phyloP scores from a whole-genome alignment of 2,113 vertebrate genomes.

The Psophia crepitans region DNA sequence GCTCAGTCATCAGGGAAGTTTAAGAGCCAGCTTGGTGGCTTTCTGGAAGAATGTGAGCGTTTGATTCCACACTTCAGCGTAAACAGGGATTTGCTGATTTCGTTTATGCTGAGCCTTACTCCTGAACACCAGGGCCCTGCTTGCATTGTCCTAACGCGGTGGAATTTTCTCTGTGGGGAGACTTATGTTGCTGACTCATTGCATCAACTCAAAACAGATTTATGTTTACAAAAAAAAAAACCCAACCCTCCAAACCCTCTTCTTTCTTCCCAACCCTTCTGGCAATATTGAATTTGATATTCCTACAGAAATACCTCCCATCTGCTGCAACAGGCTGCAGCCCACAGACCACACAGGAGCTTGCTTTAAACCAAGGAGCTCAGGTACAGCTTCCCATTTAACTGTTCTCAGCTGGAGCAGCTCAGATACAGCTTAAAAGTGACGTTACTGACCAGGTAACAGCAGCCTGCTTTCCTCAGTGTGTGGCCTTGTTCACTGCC shows the following conservation, averaged over 20 bases:
- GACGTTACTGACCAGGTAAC: not conserved
- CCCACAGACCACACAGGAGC: not conserved
- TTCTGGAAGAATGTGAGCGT: not conserved
- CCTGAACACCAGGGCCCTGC: not conserved
- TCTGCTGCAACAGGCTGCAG: not conserved
- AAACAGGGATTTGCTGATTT: slow-evolving; percentile 45
- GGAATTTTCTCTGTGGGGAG: slow-evolving; percentile 58
- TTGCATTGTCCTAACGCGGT: not conserved
- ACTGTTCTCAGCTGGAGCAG: not conserved
- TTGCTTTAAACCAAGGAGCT: not conserved
- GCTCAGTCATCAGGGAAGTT: not conserved
- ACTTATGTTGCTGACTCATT: slow-evolving; percentile 57
- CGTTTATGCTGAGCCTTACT: slow-evolving; percentile 45
- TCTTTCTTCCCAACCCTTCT: not conserved
- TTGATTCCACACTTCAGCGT: slow-evolving; percentile 4
- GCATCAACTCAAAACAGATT: slow-evolving; percentile 41
- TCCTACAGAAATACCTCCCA: not conserved
- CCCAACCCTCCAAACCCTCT: not conserved
- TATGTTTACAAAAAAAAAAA: not conserved
- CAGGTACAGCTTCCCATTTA: not conserved
- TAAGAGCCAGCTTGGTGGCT: not conserved
- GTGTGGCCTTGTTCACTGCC: fast-evolving
- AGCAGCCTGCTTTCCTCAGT: not conserved
- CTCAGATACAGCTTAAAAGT: not conserved
- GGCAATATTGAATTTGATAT: not conserved